Evolutionary conservation across 1,140 invertebrate species (phyloP), one percentile per base, ranked within the genome.

Genomic region (Trichonephila clavipes): DNA sequence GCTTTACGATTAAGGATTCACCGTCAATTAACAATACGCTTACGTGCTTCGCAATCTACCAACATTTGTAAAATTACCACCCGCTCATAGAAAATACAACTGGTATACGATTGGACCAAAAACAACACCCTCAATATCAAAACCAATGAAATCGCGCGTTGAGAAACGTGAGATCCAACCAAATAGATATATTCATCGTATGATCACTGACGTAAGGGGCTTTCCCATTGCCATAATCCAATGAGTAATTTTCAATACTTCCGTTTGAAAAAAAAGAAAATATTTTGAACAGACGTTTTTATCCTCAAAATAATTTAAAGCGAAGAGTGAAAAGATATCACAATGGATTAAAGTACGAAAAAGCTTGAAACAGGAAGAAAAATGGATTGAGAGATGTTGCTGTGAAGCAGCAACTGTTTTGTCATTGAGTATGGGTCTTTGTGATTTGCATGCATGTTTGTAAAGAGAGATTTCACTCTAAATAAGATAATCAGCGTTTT

Each of bases 21-120:
- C 28, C 34, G 18, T 77, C 72, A 77, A 77, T 40, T 77, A 3
- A 14, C 24, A 40, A 34, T 28, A 77, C 72, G 16, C 34, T 77
- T 34, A 77, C 72, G 72, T 40, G 28, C 28, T 77, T 77, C 51
- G 82, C 21, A 59, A 59, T 51, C 82, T 58, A 83, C 82, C 6
- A 21, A 59, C 82, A 83, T 83, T 83, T 83, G 82, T 83, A 83
- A 83, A 58, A 58, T 83, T 83, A 58, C 44, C 82, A 83, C 82
- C 40, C 40, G 82, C 82, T 58, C 28, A 40, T 8, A 21, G 40
- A 83, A 83, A 83, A 18, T 18, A 83, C 19, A 59, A 28, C 51
- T 21, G 24, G 21, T 19, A n/a, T 83, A 59, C 21, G 82, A 83
- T 83, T 83, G 82, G 82, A 21, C 51, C n/a, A 83, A 83, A 83